phyloP scores from a whole-genome alignment of 2,797 vertebrate genomes.

The Nyctibius grandis region DNA sequence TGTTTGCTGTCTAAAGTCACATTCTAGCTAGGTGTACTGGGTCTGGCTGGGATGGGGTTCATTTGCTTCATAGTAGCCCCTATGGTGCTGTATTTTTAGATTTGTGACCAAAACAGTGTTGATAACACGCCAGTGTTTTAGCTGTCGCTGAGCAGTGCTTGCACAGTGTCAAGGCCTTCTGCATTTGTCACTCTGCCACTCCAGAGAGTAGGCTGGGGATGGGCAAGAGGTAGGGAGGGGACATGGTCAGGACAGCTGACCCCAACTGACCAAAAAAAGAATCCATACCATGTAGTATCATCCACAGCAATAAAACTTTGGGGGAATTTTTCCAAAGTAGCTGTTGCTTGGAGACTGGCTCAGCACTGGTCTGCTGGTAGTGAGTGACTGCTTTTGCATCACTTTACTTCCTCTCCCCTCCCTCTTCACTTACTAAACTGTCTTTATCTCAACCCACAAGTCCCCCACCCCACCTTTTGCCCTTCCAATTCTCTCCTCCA shows the following conservation, averaged over 20 bases:
- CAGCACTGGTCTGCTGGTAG: background rate
- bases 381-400: background rate
- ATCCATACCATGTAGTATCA: background rate
- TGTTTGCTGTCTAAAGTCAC: background rate
- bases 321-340: background rate
- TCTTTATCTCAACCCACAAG: background rate
- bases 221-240: background rate
- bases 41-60: background rate
- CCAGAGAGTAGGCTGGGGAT: background rate
- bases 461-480: background rate
- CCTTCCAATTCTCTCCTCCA: background rate
- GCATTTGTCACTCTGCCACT: background rate
- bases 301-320: background rate
- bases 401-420: too few species aligned
- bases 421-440: background rate
- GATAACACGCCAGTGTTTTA: background rate
- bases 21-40: background rate
- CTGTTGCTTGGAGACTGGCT: background rate
- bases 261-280: background rate
- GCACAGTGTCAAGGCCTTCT: background rate
- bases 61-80: background rate
- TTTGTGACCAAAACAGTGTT: background rate
- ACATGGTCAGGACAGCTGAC: background rate
- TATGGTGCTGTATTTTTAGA: background rate
- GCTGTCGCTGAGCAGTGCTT: background rate